Base-by-base conservation (phyloP, 2,113 vertebrate genomes). In the Pandion haliaetus region DNA sequence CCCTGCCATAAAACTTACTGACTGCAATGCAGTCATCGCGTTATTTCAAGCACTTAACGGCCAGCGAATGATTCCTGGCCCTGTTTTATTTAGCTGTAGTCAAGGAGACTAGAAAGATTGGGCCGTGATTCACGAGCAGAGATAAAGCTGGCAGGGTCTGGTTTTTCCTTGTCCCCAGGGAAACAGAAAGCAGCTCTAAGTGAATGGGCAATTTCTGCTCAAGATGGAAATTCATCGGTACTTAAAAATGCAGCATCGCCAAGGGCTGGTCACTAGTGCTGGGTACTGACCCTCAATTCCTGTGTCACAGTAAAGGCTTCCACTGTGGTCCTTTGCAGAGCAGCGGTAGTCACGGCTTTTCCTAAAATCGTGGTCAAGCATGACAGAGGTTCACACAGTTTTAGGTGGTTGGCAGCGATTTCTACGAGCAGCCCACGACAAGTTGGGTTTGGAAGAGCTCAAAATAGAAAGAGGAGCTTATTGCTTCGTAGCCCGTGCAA, bases 1-100 rank as follows among this genome's bases (percentile, higher is more conserved):
- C 66, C 54, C 57, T 82, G 77, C 77, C 40, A 9, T 71, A 29
- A 78, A 95, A 58, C 47, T 67, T 55, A 14, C 50, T 45, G 74
- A 57, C 91, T 71, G 93, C 77, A 38, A 7, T 31, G 83, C 81
- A 76, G 77, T 63, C 9, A 10, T 15, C 0, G 2, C n/a, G 8
- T 74, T 84, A 36, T 89, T 91, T 76, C 93, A 59, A 86, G 77
- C 89, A 42, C 93, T 93, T 38, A 88, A 91, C 1, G 16, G 91
- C 50, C 86, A 23, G 59, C 9, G 0, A 69, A 36, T 10, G 65
- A 77, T 81, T 93, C 69, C 95, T 95, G 91, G 55, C 69, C 93
- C 72, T 96, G 95, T 93, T 97, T 96, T 96, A 96, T 96, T 96
- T 96, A 94, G 91, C 93, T 34, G 96, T 96, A 96, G 96, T 87